These are phyloP conservation scores for Marmota monax DNA, from an alignment of 2,113 vertebrate species.

Conservation along the genomic window DNA sequence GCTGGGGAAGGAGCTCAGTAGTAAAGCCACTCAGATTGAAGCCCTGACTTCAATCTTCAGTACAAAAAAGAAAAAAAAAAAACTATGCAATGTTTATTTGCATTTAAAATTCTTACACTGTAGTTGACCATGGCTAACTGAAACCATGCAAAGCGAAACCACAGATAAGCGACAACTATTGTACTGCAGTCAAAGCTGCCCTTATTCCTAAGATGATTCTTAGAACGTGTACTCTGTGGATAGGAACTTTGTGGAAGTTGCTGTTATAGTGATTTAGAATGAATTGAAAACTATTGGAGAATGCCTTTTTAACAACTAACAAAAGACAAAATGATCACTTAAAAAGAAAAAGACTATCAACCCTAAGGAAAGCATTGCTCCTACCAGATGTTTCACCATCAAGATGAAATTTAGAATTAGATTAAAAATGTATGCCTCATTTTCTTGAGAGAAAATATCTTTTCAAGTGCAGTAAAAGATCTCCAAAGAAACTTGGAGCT, in stretches of 20 bases:
- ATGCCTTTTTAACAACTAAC: neutral
- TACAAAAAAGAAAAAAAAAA: no score
- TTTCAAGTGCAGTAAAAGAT: neutral
- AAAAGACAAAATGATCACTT: constrained; percentile 37
- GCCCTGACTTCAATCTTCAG: no score
- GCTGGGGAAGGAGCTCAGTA: no score
- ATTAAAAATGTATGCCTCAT: neutral
- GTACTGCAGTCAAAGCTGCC: neutral
- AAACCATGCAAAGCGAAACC: neutral
- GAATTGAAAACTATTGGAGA: neutral
- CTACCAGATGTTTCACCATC: constrained; percentile 29
- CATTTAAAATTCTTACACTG: neutral
- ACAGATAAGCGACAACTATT: neutral
- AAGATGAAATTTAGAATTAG: constrained; percentile 6
- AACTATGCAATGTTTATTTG: neutral
- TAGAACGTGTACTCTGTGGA: neutral
- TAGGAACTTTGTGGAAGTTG: constrained; percentile 28
- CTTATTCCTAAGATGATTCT: no score
- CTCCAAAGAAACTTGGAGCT: neutral
- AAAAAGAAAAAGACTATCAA: neutral
- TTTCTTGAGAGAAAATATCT: constrained; percentile 22
- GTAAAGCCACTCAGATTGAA: no score
- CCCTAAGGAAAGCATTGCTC: constrained; percentile 29
- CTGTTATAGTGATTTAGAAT: neutral
- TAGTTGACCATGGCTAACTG: neutral